phyloP scores from a whole-genome alignment of 2,888 invertebrate genomes.

The Myopa tessellatipennis region DNA sequence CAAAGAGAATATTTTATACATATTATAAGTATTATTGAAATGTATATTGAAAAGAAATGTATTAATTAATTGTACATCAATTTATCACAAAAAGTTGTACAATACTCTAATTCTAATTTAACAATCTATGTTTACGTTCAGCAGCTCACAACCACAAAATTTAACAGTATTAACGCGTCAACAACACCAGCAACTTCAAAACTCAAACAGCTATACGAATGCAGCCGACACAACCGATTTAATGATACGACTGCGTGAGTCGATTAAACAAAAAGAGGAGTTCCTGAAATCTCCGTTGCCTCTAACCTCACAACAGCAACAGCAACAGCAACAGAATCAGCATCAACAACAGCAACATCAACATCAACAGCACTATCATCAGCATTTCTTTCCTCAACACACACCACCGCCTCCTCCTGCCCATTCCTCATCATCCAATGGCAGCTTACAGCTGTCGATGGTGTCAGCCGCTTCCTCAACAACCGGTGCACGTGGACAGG shows the following conservation, averaged over 20 bases:
- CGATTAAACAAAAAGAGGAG: slow-evolving; percentile 90
- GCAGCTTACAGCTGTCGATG: slow-evolving; percentile 51
- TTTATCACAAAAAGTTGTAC: too few species aligned
- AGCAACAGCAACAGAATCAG: slow-evolving; percentile 46
- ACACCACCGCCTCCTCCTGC: background rate
- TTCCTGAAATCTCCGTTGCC: slow-evolving; percentile 79
- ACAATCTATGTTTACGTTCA: background rate
- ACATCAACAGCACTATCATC: slow-evolving; percentile 48
- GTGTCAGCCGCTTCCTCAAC: slow-evolving; percentile 47
- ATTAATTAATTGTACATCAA: too few species aligned
- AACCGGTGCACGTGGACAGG: slow-evolving; percentile 31
- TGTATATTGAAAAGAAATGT: too few species aligned
- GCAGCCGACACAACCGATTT: slow-evolving; percentile 60
- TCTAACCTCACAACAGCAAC: slow-evolving; percentile 48
- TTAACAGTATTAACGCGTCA: slow-evolving; percentile 66
- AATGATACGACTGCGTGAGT: slow-evolving; percentile 83
- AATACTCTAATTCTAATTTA: background rate
- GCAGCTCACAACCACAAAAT: slow-evolving; percentile 64
- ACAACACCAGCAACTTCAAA: slow-evolving; percentile 49
- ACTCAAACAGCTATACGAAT: slow-evolving; percentile 41
- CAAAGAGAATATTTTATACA: too few species aligned
- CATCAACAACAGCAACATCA: slow-evolving; percentile 49
- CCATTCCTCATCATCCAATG: slow-evolving; percentile 6
- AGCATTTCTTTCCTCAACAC: too few species aligned
- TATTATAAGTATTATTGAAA: too few species aligned